phyloP scores from a whole-genome alignment of 92 coral and sea anemone species.

The Zoanthus sociatus region DNA sequence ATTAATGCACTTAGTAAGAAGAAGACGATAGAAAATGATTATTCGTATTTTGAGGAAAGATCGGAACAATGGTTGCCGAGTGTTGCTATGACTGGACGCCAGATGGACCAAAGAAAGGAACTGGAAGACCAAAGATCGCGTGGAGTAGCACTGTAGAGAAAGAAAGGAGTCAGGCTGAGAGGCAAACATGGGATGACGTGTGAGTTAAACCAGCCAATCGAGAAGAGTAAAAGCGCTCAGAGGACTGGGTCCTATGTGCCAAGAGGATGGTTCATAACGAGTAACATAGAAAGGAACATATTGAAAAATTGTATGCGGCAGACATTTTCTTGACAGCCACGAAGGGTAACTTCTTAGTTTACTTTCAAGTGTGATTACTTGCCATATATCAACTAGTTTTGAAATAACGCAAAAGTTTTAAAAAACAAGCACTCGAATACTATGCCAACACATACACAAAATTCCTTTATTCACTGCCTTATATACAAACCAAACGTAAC shows the following conservation, averaged over 20 bases:
- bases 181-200: background rate
- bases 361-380: too few species aligned
- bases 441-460: too few species aligned
- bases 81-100: background rate
- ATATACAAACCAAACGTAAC: too few species aligned
- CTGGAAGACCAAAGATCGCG: background rate
- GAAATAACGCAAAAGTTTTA: too few species aligned
- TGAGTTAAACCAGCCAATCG: background rate
- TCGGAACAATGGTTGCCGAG: background rate
- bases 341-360: too few species aligned
- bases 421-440: too few species aligned
- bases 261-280: background rate
- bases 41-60: background rate
- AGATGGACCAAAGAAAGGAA: background rate
- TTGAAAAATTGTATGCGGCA: too few species aligned
- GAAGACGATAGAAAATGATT: background rate
- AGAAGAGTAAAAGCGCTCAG: background rate
- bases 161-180: background rate
- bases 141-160: background rate
- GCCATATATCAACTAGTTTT: too few species aligned
- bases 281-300: too few species aligned
- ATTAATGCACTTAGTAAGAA: background rate
- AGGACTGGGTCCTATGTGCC: background rate
- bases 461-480: too few species aligned
- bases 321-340: too few species aligned